Evolutionary conservation across 1,140 invertebrate species (phyloP).

Genomic region (Aphelenchoides avenae): DNA sequence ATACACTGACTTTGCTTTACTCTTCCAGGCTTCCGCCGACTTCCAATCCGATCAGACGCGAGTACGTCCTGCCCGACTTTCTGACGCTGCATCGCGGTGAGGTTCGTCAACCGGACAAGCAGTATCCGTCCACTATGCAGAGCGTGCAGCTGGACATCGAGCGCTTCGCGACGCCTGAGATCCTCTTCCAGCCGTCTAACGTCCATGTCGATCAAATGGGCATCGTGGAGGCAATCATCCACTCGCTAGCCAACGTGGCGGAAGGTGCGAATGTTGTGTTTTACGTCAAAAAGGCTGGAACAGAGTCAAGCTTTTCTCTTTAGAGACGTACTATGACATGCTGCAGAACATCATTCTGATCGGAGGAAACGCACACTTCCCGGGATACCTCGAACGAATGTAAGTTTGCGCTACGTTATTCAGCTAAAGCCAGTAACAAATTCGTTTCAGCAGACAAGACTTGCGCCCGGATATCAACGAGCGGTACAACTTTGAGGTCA

Average conservation of each 20-base stretch:
- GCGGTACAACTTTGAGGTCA: slow-evolving; percentile 13
- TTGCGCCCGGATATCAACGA: slow-evolving; percentile 7
- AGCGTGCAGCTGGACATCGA: slow-evolving; percentile 71
- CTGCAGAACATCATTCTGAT: slow-evolving; percentile 79
- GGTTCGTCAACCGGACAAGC: slow-evolving; percentile 61
- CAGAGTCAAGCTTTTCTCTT: too few species aligned
- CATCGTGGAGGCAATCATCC: slow-evolving; percentile 78
- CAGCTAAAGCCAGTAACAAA: neutral
- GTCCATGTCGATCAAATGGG: slow-evolving; percentile 90
- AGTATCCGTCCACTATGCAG: neutral
- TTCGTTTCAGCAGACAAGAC: slow-evolving; percentile 23
- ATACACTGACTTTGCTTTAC: neutral
- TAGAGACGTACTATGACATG: slow-evolving; percentile 70
- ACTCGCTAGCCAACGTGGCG: slow-evolving; percentile 46
- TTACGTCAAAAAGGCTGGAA: slow-evolving; percentile 1
- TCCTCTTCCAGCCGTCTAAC: slow-evolving; percentile 89
- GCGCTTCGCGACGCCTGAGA: slow-evolving; percentile 81
- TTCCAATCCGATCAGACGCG: slow-evolving; percentile 68
- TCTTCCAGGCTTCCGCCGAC: slow-evolving; percentile 61
- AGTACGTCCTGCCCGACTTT: slow-evolving; percentile 94
- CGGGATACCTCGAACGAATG: slow-evolving; percentile 68
- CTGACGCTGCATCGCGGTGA: slow-evolving; percentile 77
- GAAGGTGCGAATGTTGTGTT: slow-evolving; percentile 2
- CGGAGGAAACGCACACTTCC: slow-evolving; percentile 74
- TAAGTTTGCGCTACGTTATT: slow-evolving; percentile 15